Conservation (phyloP, 1,140 invertebrate species). For the Neomicropteryx cornuta region DNA sequence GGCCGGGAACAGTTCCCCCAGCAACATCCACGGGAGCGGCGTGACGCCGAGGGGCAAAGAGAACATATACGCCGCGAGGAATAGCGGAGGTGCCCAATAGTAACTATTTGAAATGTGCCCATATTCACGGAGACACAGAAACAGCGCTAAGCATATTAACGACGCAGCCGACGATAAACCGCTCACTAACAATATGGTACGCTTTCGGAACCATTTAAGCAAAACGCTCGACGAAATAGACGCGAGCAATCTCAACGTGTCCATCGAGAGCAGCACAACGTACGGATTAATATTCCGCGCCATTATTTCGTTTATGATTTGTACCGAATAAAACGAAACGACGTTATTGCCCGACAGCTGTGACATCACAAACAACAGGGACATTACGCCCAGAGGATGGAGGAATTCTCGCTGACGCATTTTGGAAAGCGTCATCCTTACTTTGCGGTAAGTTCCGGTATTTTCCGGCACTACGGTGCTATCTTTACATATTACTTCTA, state of each 20-base stretch:
- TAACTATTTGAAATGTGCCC: slow-evolving; percentile 24
- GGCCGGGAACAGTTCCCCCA: slow-evolving; percentile 50
- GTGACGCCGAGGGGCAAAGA: slow-evolving; percentile 46
- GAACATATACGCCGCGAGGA: slow-evolving; percentile 43
- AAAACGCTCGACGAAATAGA: slow-evolving; percentile 46
- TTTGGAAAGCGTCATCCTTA: slow-evolving; percentile 24
- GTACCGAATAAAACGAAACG: slow-evolving; percentile 61
- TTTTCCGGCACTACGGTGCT: slow-evolving; percentile 14
- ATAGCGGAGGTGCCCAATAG: slow-evolving; percentile 37
- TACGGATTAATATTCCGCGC: slow-evolving; percentile 43
- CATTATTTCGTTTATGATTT: slow-evolving; percentile 44
- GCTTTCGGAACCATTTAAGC: slow-evolving; percentile 42
- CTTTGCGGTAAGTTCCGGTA: slow-evolving; percentile 21
- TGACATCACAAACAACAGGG: slow-evolving; percentile 45
- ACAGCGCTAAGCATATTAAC: slow-evolving; percentile 37
- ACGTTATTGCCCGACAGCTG: slow-evolving; percentile 57
- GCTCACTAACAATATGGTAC: slow-evolving; percentile 45
- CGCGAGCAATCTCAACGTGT: slow-evolving; percentile 50
- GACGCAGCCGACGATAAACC: slow-evolving; percentile 40
- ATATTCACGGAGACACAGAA: slow-evolving; percentile 22
- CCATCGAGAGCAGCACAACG: slow-evolving; percentile 51
- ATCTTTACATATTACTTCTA: slow-evolving; percentile 11
- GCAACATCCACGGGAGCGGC: slow-evolving; percentile 59
- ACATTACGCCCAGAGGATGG: slow-evolving; percentile 47
- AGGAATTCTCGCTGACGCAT: slow-evolving; percentile 29